These are phyloP conservation scores for Amyelois transitella DNA, from an alignment of 1,140 invertebrate genomes.

Conservation along the genomic window DNA sequence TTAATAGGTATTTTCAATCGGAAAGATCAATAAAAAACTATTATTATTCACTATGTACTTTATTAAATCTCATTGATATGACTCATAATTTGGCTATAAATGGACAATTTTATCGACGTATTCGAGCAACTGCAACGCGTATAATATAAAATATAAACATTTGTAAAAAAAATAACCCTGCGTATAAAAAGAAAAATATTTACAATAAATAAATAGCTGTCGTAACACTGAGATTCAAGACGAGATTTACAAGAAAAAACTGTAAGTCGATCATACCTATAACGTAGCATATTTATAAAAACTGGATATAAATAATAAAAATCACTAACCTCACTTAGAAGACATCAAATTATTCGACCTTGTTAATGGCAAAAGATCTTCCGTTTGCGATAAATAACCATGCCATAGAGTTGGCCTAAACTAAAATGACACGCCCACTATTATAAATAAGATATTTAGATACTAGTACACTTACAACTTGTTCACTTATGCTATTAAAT, in stretches of 20 bases:
- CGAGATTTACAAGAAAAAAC: too few species aligned
- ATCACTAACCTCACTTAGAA: too few species aligned
- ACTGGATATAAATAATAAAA: background rate
- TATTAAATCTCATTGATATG: conserved; percentile 72
- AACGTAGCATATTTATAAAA: background rate
- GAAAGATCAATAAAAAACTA: conserved; percentile 24
- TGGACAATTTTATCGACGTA: conserved; percentile 37
- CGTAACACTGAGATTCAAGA: too few species aligned
- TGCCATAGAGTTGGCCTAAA: too few species aligned
- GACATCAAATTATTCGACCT: too few species aligned
- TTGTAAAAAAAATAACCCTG: background rate
- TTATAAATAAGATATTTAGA: too few species aligned
- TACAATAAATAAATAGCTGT: conserved; percentile 6
- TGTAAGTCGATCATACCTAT: background rate
- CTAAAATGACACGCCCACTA: too few species aligned
- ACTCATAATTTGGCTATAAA: conserved; percentile 67
- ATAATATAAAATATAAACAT: background rate
- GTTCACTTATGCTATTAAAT: conserved; percentile 8
- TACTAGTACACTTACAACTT: conserved; percentile 8
- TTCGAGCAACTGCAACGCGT: conserved; percentile 28
- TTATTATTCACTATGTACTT: conserved; percentile 48
- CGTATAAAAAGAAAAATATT: background rate
- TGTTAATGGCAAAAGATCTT: too few species aligned
- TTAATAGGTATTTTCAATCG: too few species aligned
- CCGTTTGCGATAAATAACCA: too few species aligned